Percentiles rank a stretch among this genome's conserved stretches.
These are phyloP conservation scores for Phataginus tricuspis DNA, from an alignment of 2,797 vertebrate genomes.

Conservation along the genomic window DNA sequence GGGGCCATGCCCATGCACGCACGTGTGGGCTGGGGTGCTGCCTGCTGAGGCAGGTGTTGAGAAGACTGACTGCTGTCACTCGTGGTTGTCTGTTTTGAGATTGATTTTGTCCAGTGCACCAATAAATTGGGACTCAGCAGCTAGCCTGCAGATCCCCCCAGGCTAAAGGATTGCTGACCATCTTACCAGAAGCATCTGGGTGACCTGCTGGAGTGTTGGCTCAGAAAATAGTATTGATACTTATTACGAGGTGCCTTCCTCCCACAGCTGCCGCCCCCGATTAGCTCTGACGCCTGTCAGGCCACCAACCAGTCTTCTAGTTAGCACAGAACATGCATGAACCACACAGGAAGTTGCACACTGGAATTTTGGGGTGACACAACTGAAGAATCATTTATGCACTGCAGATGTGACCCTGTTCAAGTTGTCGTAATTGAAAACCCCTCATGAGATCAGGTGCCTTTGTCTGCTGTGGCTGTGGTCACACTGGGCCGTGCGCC, in stretches of 20 bases:
- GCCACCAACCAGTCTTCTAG: accelerated
- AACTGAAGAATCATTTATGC: background rate
- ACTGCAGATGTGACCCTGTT: background rate
- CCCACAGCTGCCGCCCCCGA: background rate
- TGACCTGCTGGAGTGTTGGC: too few species aligned
- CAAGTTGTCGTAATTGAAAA: background rate
- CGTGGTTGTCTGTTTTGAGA: background rate
- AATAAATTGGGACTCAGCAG: slow-evolving; percentile 51
- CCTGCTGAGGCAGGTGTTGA: background rate
- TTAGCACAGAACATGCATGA: background rate
- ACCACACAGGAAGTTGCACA: background rate
- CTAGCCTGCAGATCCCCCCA: background rate
- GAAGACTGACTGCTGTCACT: background rate
- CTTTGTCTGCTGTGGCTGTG: accelerated
- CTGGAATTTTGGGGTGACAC: background rate
- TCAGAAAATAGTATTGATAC: background rate
- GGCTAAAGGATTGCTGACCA: background rate
- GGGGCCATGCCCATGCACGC: background rate
- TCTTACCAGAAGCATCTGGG: background rate
- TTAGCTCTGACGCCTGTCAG: background rate
- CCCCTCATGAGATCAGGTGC: accelerated
- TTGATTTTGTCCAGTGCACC: slow-evolving; percentile 44
- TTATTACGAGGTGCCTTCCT: accelerated
- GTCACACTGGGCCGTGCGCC: too few species aligned
- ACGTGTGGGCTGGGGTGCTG: background rate